Evolutionary conservation across 2,797 vertebrate species (phyloP).

Genomic region (Sebastes trivittatus): DNA sequence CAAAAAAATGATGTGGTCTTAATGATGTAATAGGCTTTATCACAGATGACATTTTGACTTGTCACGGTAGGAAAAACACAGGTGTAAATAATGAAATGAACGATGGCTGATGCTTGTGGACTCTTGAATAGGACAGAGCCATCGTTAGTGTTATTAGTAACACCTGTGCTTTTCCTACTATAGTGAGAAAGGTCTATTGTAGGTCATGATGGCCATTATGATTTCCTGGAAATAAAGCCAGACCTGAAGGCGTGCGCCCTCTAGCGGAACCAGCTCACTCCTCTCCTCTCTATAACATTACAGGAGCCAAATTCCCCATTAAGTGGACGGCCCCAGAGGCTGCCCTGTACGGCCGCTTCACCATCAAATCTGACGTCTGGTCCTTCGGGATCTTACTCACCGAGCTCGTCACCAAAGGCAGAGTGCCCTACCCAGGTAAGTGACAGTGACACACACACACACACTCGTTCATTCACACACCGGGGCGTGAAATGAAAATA

Average conservation of each 20-base stretch:
- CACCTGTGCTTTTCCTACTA: not conserved
- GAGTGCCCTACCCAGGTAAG: constrained; percentile 96
- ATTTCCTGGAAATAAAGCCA: constrained; percentile 4
- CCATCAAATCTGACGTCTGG: constrained; percentile 97
- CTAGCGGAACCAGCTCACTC: constrained; percentile 36
- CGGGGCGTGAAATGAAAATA: not conserved
- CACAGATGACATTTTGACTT: not conserved
- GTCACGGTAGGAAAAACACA: not conserved
- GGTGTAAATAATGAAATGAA: not conserved
- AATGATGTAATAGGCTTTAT: not conserved
- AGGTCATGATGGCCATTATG: not conserved
- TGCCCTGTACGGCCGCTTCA: constrained; percentile 93
- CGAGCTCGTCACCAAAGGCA: constrained; percentile 94
- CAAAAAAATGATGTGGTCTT: not conserved
- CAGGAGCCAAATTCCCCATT: constrained; percentile 97
- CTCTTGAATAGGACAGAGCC: not conserved
- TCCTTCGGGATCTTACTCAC: constrained; percentile 95
- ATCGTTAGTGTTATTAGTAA: not conserved
- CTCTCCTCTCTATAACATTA: not conserved
- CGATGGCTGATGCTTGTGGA: not conserved
- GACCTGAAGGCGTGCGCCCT: constrained; percentile 21
- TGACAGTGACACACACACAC: constrained; percentile 1
- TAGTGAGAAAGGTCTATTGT: not conserved
- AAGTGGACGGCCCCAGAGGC: constrained; percentile 97
- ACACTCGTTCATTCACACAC: constrained; percentile 6